phyloP scores from a whole-genome alignment of 2,797 vertebrate species.

The Lophotriccus pileatus region DNA sequence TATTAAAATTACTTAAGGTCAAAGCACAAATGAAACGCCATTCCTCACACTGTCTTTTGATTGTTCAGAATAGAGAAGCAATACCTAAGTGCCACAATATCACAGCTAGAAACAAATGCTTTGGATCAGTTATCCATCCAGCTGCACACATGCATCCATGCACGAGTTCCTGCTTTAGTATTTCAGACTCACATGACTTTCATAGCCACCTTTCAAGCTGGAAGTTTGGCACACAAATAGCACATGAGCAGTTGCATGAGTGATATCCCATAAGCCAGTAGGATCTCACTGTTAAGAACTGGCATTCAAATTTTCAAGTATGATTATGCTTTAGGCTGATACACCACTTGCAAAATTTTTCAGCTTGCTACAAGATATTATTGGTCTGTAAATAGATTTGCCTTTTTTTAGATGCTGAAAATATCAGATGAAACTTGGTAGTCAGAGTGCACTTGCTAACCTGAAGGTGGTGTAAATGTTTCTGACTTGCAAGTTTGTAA shows the following conservation, averaged over 20 bases:
- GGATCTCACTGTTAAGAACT: background rate
- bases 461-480: background rate
- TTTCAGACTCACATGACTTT: background rate
- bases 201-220: background rate
- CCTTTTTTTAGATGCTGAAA: background rate
- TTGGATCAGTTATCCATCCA: background rate
- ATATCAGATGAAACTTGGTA: background rate
- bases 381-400: background rate
- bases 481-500: background rate
- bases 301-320: background rate
- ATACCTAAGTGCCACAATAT: background rate
- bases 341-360: background rate
- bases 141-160: background rate
- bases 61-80: background rate
- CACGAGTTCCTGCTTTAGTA: rapidly evolving
- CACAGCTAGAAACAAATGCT: background rate
- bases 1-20: background rate
- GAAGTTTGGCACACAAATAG: background rate
- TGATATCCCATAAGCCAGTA: background rate
- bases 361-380: background rate
- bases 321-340: background rate
- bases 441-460: background rate
- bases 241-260: background rate
- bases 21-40: background rate
- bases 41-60: background rate